phyloP scores from a whole-genome alignment of 1,140 invertebrate species.

The Drosophila mauritiana region DNA sequence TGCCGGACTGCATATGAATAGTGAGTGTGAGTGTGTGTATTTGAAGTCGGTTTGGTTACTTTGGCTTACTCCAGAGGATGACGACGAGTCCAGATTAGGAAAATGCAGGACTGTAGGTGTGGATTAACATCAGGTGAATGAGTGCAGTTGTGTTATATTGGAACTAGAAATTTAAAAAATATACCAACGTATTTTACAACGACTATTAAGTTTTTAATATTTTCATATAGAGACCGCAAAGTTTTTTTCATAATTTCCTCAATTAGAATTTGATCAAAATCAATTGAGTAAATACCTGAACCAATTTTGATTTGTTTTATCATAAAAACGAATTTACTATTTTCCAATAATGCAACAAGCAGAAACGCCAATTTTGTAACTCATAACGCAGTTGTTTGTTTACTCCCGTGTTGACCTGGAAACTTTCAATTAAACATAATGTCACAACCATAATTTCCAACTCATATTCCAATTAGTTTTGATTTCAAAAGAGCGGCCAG shows the following conservation, averaged over 20 bases:
- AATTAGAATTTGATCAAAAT: too few species aligned
- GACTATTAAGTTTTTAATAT: not conserved
- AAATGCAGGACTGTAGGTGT: not conserved
- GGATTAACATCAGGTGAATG: not conserved
- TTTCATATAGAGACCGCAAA: too few species aligned
- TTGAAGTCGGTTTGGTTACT: constrained; percentile 50
- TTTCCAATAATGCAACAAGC: not conserved
- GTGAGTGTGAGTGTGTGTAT: constrained; percentile 53
- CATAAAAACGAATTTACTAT: too few species aligned
- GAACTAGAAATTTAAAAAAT: not conserved
- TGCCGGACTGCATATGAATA: constrained; percentile 76
- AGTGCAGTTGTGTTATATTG: not conserved
- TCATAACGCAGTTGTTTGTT: not conserved
- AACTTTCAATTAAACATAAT: constrained; percentile 22
- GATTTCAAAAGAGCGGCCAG: constrained; percentile 13
- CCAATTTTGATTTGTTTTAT: too few species aligned
- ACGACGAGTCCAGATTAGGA: constrained; percentile 16
- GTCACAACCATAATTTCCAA: constrained; percentile 6
- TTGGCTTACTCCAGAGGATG: constrained; percentile 12
- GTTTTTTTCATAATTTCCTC: too few species aligned
- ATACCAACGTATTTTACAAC: not conserved
- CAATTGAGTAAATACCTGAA: too few species aligned
- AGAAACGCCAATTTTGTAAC: not conserved
- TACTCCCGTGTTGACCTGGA: not conserved
- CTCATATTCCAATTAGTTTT: constrained; percentile 29